Evolutionary conservation across 2,888 invertebrate genomes (phyloP).

Genomic region (Ecdyonurus torrentis): DNA sequence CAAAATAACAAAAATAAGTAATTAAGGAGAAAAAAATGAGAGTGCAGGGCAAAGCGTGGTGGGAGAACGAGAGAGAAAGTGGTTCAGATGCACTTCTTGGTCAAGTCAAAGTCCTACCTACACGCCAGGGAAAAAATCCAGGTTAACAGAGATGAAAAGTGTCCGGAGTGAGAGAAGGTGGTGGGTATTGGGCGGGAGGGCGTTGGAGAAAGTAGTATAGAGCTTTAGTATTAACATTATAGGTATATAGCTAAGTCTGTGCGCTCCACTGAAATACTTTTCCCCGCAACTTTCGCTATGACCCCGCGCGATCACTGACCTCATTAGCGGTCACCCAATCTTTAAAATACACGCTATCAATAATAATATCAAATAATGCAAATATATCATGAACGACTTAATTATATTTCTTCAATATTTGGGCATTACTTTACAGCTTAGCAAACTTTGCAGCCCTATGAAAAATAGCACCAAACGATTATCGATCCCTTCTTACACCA

Average conservation of each 20-base stretch:
- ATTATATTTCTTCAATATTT: too few relatives aligned
- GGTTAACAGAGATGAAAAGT: neutral
- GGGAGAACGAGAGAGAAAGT: neutral
- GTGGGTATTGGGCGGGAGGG: too few relatives aligned
- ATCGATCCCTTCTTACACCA: too few relatives aligned
- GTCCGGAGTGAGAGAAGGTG: neutral
- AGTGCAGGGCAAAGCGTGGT: neutral
- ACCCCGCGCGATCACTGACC: neutral
- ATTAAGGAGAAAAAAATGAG: too few relatives aligned
- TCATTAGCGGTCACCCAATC: neutral
- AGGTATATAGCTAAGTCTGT: neutral
- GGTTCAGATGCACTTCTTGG: neutral
- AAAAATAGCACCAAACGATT: too few relatives aligned
- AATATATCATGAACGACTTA: too few relatives aligned
- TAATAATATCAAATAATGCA: too few relatives aligned
- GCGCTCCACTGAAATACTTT: conserved; percentile 2
- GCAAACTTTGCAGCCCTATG: too few relatives aligned
- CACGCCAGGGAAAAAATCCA: neutral
- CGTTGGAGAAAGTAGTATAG: neutral
- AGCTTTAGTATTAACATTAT: neutral
- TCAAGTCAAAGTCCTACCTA: too few relatives aligned
- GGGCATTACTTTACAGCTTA: too few relatives aligned
- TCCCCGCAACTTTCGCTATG: neutral
- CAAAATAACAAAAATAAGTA: too few relatives aligned
- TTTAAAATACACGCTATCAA: too few relatives aligned